phyloP scores from a whole-genome alignment of 1,140 invertebrate species.

The Tetranychus urticae region DNA sequence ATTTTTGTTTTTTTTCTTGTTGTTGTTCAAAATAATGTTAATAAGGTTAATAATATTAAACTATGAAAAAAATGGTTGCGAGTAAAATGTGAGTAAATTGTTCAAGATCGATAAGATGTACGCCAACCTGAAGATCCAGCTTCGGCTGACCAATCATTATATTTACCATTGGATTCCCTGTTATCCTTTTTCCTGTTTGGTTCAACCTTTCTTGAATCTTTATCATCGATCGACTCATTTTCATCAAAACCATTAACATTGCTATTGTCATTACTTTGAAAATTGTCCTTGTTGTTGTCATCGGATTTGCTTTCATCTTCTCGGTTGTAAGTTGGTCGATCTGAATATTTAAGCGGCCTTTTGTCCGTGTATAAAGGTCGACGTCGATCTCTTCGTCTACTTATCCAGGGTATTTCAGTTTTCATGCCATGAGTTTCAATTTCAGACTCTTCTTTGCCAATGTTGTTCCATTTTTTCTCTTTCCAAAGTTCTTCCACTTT shows the following conservation, averaged over 20 bases:
- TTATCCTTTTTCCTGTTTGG: background rate
- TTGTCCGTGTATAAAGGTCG: background rate
- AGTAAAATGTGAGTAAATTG: no score
- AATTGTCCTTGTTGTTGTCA: no score
- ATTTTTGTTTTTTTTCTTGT: no score
- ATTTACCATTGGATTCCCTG: no score
- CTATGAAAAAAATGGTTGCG: no score
- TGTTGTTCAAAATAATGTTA: no score
- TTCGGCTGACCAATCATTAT: background rate
- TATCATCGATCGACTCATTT: background rate
- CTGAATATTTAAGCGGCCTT: background rate
- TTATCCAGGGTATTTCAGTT: background rate
- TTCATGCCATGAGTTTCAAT: background rate
- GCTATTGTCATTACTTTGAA: background rate
- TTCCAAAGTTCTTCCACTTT: background rate
- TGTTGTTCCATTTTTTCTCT: background rate
- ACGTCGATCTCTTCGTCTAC: background rate
- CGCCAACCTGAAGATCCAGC: background rate
- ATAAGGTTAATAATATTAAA: no score
- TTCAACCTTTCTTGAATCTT: background rate
- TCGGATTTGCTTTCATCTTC: no score
- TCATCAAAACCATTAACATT: background rate
- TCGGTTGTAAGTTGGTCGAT: background rate
- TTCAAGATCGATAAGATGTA: background rate
- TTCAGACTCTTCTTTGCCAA: background rate